Base-by-base conservation (phyloP, 2,113 vertebrate species). In the Zootoca vivipara region DNA sequence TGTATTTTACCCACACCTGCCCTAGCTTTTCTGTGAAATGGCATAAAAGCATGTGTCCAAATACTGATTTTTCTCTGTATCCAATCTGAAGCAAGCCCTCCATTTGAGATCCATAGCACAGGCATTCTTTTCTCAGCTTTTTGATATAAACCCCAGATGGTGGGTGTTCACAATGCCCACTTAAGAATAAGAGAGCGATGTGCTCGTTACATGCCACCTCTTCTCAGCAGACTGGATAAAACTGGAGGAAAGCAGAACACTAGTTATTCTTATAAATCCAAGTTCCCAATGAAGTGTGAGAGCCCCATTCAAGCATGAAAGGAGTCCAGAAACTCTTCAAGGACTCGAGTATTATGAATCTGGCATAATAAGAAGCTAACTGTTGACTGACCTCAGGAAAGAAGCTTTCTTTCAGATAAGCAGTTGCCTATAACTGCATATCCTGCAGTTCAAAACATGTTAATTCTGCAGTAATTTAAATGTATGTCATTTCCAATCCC, bases 381-480 rank as follows among this genome's bases (percentile, higher is more conserved):
- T 1, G 2, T 78, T 87, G 87, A 64, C 84, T 84, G 88, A 87
- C 40, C 81, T 85, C 28, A 15, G 30, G 79, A 91, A 90, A 89
- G 87, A 5, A 10, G 67, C 64, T 79, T 85, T 58, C 86, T 90
- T 93, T 78, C 83, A 87, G 89, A 93, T 56, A 82, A 93, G 91
- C 69, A 38, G 5, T 0, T 83, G n/a, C 67, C 83, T 1, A 0
- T 22, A 86, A 88, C 83, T 89, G 80, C 40, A 67, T 1, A 88
- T 24, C 56, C 78, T 74, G 75, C 85, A 87, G 90, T 91, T 83
- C 83, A 87, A 91, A 93, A 91, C 40, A 77, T 33, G 81, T 78
- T 56, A 78, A 87, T 74, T 82, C 38, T 75, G 24, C n/a, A 82
- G 87, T 89, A 90, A 91, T 91, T 92, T 89, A 86, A 85, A 74